Base-by-base conservation (phyloP, 2,888 invertebrate species). In the Ceriagrion tenellum region DNA sequence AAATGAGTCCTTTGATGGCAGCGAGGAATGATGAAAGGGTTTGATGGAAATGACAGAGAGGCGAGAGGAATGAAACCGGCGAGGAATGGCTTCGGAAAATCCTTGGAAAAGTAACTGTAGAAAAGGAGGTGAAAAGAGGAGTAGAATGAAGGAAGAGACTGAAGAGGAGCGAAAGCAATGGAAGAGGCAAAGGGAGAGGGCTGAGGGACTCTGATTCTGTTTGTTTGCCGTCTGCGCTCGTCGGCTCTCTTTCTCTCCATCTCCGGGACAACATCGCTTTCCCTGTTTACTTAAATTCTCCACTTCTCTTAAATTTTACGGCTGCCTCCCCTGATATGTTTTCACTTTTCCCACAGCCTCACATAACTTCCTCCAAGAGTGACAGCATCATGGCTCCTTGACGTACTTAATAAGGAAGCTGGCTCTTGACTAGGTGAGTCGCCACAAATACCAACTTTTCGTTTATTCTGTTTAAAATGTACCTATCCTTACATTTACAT, bases 1-100 rank as follows among this genome's bases (percentile, higher is more conserved):
- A 81, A 81, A 81, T 81, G 81, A 81, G 81, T 81, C 35, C 81
- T 81, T 81, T 81, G 81, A 81, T 81, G 30, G 81, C 81, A 35
- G 18, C 0, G 18, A 35, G 35, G 81, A 81, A 81, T 81, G 35
- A 35, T 35, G 81, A 81, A 81, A 30, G 81, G 81, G 81, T 81
- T 35, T 81, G 81, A 81, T 81, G 81, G 81, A 35, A 35, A 35
- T 81, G 81, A 16, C 35, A n/a, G 26, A n/a, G 81, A 26, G 69
- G 69, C 10, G n/a, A n/a, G 26, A 69, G 69, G 69, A 69, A 69
- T 69, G 69, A 69, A 69, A 69, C 69, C 4, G 69, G 26, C 26
- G 69, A 69, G n/a, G 69, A 69, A 69, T 69, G 26, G 69, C n/a
- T 2, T 8, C 26, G 26, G 69, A n/a, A 47, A 47, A 69, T 69